Evolutionary conservation across 2,797 vertebrate species (phyloP), one percentile per base, ranked within the genome.

Genomic region (Diceros bicornis): DNA sequence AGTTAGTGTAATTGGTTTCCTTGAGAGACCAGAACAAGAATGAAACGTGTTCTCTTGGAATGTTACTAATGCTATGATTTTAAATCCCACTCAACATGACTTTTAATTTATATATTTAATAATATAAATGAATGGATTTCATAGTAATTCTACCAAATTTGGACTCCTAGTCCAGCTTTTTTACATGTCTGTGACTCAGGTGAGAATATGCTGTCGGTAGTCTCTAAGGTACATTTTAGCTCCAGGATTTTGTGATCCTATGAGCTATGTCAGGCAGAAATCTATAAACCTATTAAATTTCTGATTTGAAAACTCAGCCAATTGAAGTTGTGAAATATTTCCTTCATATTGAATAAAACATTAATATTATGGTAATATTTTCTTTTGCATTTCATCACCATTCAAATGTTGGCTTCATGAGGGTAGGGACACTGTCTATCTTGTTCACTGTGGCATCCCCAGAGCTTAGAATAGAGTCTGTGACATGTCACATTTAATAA

Each of bases 1-100:
- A 25, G 50, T 83, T 82, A 82, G 81, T 94, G 47, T 96, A 88
- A 91, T 37, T 90, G 75, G 71, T 85, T 97, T 96, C 91, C 89
- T 92, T 89, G 50, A 94, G 89, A 94, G 78, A 95, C 66, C 37
- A 81, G 79, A 89, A 97, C 18, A 86, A 77, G 27, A 96, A 92
- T 83, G 75, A 92, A 96, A 88, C 29, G 72, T n/a, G 41, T 93
- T 88, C 44, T 90, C 34, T 85, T 92, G 68, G 77, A 87, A 75
- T 81, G 47, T 82, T 96, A 91, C 41, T 41, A 68, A 79, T 71
- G 52, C 47, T 83, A 6, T 86, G 90, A 84, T 93, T 95, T 96
- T 62, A 95, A 96, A 94, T 91, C 12, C 9, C 18, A 44, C n/a
- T 86, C 17, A 82, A 71, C 12, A 32, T 89, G 59, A 64, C 84